Percentiles rank a stretch among this genome's conserved stretches.
phyloP scores from a whole-genome alignment of 2,797 vertebrate species.

The Sebastes kiyomatsui region DNA sequence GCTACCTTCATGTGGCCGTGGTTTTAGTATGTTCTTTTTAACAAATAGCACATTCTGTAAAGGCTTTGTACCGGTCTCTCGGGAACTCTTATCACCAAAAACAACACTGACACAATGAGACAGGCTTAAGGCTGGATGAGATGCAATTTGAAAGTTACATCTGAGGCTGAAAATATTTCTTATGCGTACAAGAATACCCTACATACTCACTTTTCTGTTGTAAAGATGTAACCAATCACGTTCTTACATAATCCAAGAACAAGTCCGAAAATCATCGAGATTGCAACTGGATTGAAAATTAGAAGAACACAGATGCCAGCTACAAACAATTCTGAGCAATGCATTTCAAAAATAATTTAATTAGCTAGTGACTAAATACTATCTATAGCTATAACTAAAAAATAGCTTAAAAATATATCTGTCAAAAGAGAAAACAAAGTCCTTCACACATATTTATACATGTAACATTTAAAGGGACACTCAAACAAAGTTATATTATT shows the following conservation, averaged over 20 bases:
- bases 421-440: neutral
- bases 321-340: neutral
- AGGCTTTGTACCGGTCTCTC: neutral
- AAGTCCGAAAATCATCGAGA: slow-evolving; percentile 65
- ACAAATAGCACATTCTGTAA: neutral
- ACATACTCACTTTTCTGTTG: slow-evolving; percentile 80
- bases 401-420: neutral
- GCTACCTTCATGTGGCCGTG: neutral
- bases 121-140: neutral
- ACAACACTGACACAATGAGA: too few species aligned
- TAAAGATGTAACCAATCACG: slow-evolving; percentile 83
- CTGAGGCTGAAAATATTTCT: neutral
- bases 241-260: slow-evolving; percentile 56
- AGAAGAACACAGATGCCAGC: neutral
- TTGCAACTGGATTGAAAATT: slow-evolving; percentile 45
- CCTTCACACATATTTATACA: neutral
- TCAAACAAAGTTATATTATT: too few species aligned
- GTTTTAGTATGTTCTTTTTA: neutral
- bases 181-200: neutral
- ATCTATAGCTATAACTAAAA: too few species aligned
- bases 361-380: too few species aligned
- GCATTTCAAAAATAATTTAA: neutral
- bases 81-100: neutral
- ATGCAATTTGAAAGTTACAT: neutral
- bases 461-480: neutral